Evolutionary conservation across 2,888 invertebrate species (phyloP).

Genomic region (Megaustenia siamemsis): DNA sequence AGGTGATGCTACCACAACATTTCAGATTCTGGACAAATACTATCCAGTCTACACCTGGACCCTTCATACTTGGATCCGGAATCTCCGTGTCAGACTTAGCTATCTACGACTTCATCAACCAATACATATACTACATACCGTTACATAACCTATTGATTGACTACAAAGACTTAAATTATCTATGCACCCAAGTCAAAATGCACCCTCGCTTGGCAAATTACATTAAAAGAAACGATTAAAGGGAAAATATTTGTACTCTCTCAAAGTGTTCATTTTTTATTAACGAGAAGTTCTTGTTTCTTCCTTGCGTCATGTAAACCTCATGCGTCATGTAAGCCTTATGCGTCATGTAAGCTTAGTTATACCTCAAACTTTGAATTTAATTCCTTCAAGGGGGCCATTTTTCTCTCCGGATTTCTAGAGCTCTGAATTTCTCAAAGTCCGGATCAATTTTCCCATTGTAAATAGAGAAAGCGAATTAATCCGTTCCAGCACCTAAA

Average conservation of each 20-base stretch:
- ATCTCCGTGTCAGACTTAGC: slow-evolving; percentile 46
- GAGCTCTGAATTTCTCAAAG: no score
- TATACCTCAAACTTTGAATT: no score
- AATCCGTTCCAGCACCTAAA: no score
- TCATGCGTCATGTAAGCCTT: no score
- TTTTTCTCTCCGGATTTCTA: neutral
- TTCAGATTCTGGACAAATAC: slow-evolving; percentile 43
- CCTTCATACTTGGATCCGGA: slow-evolving; percentile 33
- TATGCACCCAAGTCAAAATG: neutral
- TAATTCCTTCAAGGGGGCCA: neutral
- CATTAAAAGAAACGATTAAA: neutral
- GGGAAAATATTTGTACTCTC: neutral
- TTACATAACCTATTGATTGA: slow-evolving; percentile 22
- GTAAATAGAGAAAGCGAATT: no score
- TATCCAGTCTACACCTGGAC: slow-evolving; percentile 22
- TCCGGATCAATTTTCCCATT: no score
- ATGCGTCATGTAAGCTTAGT: no score
- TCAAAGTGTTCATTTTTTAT: no score
- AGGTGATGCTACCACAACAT: slow-evolving; percentile 37
- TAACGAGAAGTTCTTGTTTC: no score
- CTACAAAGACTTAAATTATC: slow-evolving; percentile 5
- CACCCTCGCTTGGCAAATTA: slow-evolving; percentile 23
- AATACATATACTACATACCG: slow-evolving; percentile 39
- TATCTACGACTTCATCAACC: slow-evolving; percentile 46
- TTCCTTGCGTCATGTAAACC: no score